Evolutionary conservation across 1,140 invertebrate genomes (phyloP), one percentile per base, ranked within the genome.

Genomic region (Scaptomyza graminum): DNA sequence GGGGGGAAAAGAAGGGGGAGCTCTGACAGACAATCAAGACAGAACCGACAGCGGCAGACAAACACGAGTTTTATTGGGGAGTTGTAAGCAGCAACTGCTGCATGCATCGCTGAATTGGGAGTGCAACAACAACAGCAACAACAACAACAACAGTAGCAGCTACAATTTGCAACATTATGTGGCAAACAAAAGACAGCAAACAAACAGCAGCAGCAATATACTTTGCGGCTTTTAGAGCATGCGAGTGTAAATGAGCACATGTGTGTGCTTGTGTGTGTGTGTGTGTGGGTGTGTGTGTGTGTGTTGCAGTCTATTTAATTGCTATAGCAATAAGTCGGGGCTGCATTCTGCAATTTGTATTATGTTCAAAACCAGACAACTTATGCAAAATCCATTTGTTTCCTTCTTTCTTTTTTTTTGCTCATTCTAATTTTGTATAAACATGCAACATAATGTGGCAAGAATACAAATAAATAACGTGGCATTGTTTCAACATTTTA

Each of bases 61-160:
- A 22, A 22, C 18, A 52, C 54, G 11, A n/a, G 22, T 3, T 39
- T 4, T 39, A n/a, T 50, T 64, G 68, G 46, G 71, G 64, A 69
- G 79, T 76, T 76, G 72, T 63, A 63, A 61, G n/a, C 8, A 34
- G 6, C 64, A 41, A 41, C 64, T 76, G 66, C 64, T 76, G 66
- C 74, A 84, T 85, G 82, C 78, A 69, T 85, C 74, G 82, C n/a
- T 85, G 82, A 65, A 50, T 84, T 64, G 49, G 49, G 77, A 81
- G 76, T 83, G 79, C 76, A 81, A 62, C 50, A 50, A 25, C 47
- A 25, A 9, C 54, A 56, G 44, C 54, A 16, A 15, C 44, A 57
- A 68, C 75, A 80, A 31, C 13, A 25, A 44, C 65, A 70, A 81
- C 18, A 22, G 4, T 18, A 22, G 16, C 54, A 56, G 43, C 54